Evolutionary conservation across 64 coral and sea anemone species (phyloP).

Genomic region (Montipora cactus): DNA sequence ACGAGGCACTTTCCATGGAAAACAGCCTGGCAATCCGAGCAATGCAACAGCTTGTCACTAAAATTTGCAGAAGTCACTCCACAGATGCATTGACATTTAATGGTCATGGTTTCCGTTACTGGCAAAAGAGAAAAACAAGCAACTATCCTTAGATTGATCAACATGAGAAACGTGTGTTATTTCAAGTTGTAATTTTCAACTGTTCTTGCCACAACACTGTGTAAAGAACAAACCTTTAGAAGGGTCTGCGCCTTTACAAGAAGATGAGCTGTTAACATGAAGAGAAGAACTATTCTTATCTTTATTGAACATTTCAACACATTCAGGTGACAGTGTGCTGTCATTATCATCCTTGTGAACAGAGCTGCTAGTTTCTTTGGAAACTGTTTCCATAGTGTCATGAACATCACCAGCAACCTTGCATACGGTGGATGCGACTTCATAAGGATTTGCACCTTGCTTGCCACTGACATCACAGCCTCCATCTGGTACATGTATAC

Average conservation of each 20-base stretch:
- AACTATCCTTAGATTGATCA: neutral
- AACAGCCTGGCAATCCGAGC: slow-evolving; percentile 39
- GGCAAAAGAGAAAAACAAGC: neutral
- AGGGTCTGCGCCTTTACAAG: neutral
- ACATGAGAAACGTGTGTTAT: neutral
- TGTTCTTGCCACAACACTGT: neutral
- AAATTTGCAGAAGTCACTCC: slow-evolving; percentile 36
- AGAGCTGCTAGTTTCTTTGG: neutral
- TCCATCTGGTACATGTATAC: neutral
- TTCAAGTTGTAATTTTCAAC: neutral
- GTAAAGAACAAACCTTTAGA: neutral
- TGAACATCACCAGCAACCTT: neutral
- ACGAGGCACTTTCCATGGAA: slow-evolving; percentile 72
- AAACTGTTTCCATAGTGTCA: neutral
- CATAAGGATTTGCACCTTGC: neutral
- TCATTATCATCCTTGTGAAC: neutral
- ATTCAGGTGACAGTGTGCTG: neutral
- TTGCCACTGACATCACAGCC: neutral
- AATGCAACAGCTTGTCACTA: slow-evolving; percentile 53
- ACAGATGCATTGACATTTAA: slow-evolving; percentile 81
- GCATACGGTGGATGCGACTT: neutral
- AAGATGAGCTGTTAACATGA: neutral
- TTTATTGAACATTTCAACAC: neutral
- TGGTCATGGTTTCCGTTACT: neutral
- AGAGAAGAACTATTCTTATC: neutral